Percentiles rank a stretch among this genome's conserved stretches.
Evolutionary conservation across 2,797 vertebrate genomes (phyloP).

Genomic region (Heteromormyrus szaboi): DNA sequence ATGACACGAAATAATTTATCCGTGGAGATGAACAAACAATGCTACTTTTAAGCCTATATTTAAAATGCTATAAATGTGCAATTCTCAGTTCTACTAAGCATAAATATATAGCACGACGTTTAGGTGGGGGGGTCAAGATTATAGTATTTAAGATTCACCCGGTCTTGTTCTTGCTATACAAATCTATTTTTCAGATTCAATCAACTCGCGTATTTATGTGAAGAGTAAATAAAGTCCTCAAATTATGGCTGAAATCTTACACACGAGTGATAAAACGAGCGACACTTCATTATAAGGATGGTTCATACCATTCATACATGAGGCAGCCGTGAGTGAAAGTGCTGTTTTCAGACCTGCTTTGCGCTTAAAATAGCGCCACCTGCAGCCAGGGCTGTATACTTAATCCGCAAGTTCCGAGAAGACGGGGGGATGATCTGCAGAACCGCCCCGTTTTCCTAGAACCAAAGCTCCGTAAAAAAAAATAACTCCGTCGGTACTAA

Average conservation of each 20-base stretch:
- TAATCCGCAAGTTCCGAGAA: slow-evolving; percentile 6
- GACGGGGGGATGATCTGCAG: neutral
- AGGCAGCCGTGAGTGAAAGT: neutral
- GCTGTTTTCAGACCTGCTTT: slow-evolving; percentile 13
- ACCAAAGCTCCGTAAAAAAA: slow-evolving; percentile 30
- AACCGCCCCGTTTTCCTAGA: slow-evolving; percentile 24
- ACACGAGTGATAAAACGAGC: slow-evolving; percentile 12
- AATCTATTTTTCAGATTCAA: neutral
- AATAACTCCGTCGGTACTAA: neutral
- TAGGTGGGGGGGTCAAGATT: neutral
- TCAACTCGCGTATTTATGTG: neutral
- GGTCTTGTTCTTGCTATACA: neutral
- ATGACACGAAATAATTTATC: neutral
- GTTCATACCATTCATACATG: slow-evolving; percentile 4
- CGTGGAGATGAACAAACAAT: neutral
- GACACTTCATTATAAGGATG: slow-evolving; percentile 28
- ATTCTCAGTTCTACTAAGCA: neutral
- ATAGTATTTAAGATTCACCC: neutral
- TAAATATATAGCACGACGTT: neutral
- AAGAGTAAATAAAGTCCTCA: neutral
- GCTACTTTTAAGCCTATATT: neutral
- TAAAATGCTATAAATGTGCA: neutral
- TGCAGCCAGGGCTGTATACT: neutral
- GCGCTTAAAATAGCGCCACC: neutral
- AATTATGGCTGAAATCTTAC: slow-evolving; percentile 46